Base-by-base conservation (phyloP, 2,888 invertebrate genomes). In the Slavum lentiscoides region DNA sequence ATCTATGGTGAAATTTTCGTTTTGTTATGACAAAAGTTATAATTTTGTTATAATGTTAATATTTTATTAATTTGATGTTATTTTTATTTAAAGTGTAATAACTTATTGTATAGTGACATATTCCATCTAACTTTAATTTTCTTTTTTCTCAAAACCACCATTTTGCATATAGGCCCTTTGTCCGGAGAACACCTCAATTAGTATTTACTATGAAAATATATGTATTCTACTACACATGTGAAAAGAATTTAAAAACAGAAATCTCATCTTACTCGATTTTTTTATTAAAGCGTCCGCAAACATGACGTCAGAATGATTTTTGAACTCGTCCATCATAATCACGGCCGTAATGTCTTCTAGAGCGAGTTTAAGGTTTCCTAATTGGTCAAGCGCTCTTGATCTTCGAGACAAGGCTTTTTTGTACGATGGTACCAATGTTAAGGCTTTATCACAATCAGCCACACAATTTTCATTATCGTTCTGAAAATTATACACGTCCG, bases 291-390 rank as follows among this genome's bases (percentile, higher is more conserved):
- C 90, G 87, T 97, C 97, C 39, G 97, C 96, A 88, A 93, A 92
- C 82, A 92, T 88, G 39, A 97, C 88, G 37, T 94, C 92, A 83
- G 89, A 90, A 84, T 92, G 92, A 85, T 95, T 96, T 85, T 92
- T 90, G 87, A 97, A 98, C 84, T 91, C 90, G 88, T 97, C 97
- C 83, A 97, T 88, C 84, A 97, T 92, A 86, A 97, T 97, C 23
- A 95, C 94, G 43, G 96, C 93, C 0, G 97, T 97, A 0, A 96
- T 91, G 88, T 98, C 97, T 88, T 97, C 96, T 74, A 98, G 87
- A 82, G 95, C 93, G 5, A 66, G 72, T 66, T 72, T 72, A n/a
- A 19, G 66, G n/a, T 80, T 66, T 64, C 58, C 64, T 7, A 80
- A 58, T 30, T 80, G 72, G 13, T 64, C 6, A 39, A 72, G 64